Evolutionary conservation across 2,797 vertebrate genomes (phyloP), one percentile per base, ranked within the genome.

Genomic region (Antennarius maculatus): DNA sequence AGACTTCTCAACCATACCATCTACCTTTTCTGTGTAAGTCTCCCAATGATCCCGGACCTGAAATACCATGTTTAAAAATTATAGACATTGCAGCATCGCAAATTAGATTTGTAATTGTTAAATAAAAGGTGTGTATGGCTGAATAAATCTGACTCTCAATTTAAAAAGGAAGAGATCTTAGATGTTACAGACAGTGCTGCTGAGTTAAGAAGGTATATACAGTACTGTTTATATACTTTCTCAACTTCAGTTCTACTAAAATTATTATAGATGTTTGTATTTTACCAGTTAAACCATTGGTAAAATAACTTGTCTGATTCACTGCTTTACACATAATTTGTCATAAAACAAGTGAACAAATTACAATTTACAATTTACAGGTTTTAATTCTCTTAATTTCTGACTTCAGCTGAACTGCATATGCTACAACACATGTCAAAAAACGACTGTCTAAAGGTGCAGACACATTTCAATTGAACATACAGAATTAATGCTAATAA

Each of bases 41-140:
- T 83, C 54, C 96, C 95, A 97, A 65, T 94, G 88, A 55, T 94
- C 92, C 65, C 95, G 94, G 55, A 97, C 93, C 96, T 97, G 71
- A 18, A 82, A 76, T 31, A 73, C 0, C 80, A 69, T 1, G 66
- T 58, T 91, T 61, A 39, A 48, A 39, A 67, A 23, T 0, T 17
- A 46, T 6, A 49, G 2, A 56, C 55, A 31, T 47, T 27, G 61
- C 13, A 5, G 2, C 10, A 48, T n/a, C 48, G 11, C 2, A 55
- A 6, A 62, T 41, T 7, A 27, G 27, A 7, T 5, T n/a, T 41
- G 13, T 8, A 29, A 1, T 3, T 54, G 11, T 66, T 23, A 1
- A 45, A 27, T 41, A 7, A 18, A 54, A 54, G 14, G 43, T 43
- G 11, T 7, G 15, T 14, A 56, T 5, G 39, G 9, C 8, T n/a